Base-by-base conservation (phyloP, 2,113 vertebrate genomes). In the Forbesichthys papilliferus region DNA sequence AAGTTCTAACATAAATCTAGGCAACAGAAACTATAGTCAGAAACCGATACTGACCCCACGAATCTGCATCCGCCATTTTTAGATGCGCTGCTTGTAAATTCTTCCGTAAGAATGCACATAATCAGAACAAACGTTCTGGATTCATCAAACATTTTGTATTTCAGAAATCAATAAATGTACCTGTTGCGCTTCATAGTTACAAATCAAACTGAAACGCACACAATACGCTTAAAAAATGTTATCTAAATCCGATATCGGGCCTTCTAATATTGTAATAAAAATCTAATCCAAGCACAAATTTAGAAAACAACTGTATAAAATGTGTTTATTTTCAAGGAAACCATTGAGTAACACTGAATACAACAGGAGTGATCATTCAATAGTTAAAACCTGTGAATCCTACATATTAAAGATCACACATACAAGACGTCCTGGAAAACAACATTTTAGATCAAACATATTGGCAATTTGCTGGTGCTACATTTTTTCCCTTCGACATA, bases 381-480 rank as follows among this genome's bases (percentile, higher is more conserved):
- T 80, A 80, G 85, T 87, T 86, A 86, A 86, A 87, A 88, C 80
- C 36, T 11, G 59, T 74, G 81, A 86, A 79, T 85, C 81, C 68
- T 78, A 88, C 80, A 80, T 85, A 73, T 47, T 85, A 78, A 83
- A 84, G 85, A 88, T 88, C 84, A 73, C 78, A 90, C 89, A 72
- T 68, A 89, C 78, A 74, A 75, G 76, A 87, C 80, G 48, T 77
- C 75, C 77, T 71, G 77, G 81, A 86, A 91, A 88, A 84, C 80
- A 80, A 78, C 72, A 86, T 84, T 77, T 82, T 11, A 87, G 84
- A 87, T 85, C 79, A 81, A 82, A 86, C 75, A 83, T 82, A 82
- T 90, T 84, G 84, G 83, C 84, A 78, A 88, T 86, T 88, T 88
- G 90, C 88, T 90, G 90, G 90, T 91, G 88, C 87, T 89, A 87